Percentiles rank a stretch among this genome's conserved stretches.
Evolutionary conservation across 2,797 vertebrate species (phyloP).

Genomic region (Sebastes hopkinsi): DNA sequence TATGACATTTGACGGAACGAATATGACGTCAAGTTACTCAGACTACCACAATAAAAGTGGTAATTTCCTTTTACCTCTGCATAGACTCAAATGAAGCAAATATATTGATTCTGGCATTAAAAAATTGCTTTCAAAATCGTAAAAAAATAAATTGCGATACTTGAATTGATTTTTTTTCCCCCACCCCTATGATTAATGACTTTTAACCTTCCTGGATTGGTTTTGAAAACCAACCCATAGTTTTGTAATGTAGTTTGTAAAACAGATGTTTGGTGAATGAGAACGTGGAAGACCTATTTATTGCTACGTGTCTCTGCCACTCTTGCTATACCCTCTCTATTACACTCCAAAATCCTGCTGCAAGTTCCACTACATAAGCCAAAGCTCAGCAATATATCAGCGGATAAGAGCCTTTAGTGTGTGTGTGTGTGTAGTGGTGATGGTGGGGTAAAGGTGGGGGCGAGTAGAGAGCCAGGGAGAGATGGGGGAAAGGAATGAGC

Average conservation of each 20-base stretch:
- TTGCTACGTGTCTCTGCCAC: neutral
- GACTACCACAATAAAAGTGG: too few species aligned
- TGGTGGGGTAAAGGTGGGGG: neutral
- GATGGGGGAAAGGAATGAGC: slow-evolving; percentile 19
- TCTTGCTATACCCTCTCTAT: slow-evolving; percentile 1
- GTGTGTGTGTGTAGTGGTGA: neutral
- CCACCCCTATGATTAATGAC: too few species aligned
- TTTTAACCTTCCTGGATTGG: neutral
- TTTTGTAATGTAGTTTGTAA: neutral
- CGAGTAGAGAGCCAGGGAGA: neutral
- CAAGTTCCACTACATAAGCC: slow-evolving; percentile 36
- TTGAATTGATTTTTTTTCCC: too few species aligned
- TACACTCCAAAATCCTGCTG: slow-evolving; percentile 31
- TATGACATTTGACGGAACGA: too few species aligned
- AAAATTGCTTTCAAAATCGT: too few species aligned
- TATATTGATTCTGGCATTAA: too few species aligned
- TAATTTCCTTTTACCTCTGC: too few species aligned
- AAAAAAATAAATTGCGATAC: too few species aligned
- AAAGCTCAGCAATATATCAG: slow-evolving; percentile 48
- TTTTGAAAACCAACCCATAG: neutral
- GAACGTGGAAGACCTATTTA: neutral
- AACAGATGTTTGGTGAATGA: neutral
- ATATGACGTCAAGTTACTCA: too few species aligned
- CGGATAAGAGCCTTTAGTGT: slow-evolving; percentile 24
- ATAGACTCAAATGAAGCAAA: too few species aligned